These are phyloP conservation scores for Dasyornis broadbenti DNA, from an alignment of 2,113 vertebrate species.

Conservation along the genomic window DNA sequence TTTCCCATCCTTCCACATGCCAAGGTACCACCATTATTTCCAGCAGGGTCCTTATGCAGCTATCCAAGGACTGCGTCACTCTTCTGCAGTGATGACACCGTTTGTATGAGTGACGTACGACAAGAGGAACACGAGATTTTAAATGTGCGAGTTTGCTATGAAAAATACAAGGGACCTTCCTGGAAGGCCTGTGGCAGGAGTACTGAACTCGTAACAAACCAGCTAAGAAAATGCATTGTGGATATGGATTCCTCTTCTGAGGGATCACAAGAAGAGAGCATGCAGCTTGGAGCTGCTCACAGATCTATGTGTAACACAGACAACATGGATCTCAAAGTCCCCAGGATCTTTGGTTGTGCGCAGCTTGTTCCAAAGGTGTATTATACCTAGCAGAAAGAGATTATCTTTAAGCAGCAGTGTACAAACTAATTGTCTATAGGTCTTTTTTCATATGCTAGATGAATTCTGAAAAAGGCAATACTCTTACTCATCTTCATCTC, in stretches of 20 bases:
- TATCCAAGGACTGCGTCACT: slow-evolving; percentile 97
- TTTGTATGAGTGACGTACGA: slow-evolving; percentile 86
- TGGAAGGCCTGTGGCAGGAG: slow-evolving; percentile 16
- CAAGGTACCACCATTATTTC: slow-evolving; percentile 97
- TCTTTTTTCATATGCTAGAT: slow-evolving; percentile 44
- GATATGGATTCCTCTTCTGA: slow-evolving; percentile 9
- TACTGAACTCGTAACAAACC: slow-evolving; percentile 20
- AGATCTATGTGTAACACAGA: background rate
- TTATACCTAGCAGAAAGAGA: background rate
- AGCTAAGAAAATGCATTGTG: background rate
- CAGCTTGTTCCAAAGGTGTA: slow-evolving; percentile 34
- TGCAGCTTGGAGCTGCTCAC: slow-evolving; percentile 22
- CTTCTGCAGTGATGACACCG: slow-evolving; percentile 96
- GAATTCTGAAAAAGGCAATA: slow-evolving; percentile 55
- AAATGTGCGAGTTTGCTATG: background rate
- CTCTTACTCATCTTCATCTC: slow-evolving; percentile 5
- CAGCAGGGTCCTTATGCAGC: slow-evolving; percentile 98
- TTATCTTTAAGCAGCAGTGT: slow-evolving; percentile 32
- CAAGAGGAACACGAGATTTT: background rate
- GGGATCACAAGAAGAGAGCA: background rate
- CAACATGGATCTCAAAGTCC: background rate
- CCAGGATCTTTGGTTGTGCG: background rate
- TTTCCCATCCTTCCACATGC: slow-evolving; percentile 98
- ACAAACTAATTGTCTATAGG: slow-evolving; percentile 39
- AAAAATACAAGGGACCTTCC: slow-evolving; percentile 30